A percentile compares a stretch with the other conserved stretches of the same genome.
phyloP scores from a whole-genome alignment of 2,888 invertebrate genomes.

The Drosophila pseudotakahashii region DNA sequence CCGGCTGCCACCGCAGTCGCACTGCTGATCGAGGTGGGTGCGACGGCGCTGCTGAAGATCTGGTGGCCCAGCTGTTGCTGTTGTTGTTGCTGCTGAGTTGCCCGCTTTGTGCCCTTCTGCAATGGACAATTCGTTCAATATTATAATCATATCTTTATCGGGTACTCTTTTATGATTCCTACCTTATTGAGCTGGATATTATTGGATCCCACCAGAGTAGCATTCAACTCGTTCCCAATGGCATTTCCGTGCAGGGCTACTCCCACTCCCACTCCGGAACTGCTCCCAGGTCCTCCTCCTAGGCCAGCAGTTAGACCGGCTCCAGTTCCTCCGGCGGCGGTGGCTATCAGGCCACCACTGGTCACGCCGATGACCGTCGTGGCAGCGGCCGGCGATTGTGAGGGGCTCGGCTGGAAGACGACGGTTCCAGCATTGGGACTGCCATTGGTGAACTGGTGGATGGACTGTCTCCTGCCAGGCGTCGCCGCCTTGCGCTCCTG shows the following conservation, averaged over 20 bases:
- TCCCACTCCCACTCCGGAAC: conserved; percentile 41
- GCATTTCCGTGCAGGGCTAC: conserved; percentile 56
- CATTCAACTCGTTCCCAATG: conserved; percentile 84
- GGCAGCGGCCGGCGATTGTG: conserved; percentile 84
- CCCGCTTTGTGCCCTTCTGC: conserved; percentile 81
- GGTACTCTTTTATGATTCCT: conserved; percentile 3
- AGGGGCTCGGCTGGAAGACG: conserved; percentile 84
- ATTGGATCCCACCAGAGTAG: conserved; percentile 85
- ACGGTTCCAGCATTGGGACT: conserved; percentile 85
- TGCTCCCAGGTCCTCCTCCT: conserved; percentile 39
- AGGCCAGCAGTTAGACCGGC: conserved; percentile 30
- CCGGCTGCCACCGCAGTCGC: conserved; percentile 67
- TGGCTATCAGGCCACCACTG: conserved; percentile 78
- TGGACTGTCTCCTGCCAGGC: conserved; percentile 84
- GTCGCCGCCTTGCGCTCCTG: conserved; percentile 85
- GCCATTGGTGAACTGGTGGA: conserved; percentile 84
- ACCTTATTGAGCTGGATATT: conserved; percentile 85
- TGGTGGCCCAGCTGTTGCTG: conserved; percentile 73
- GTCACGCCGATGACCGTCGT: conserved; percentile 84
- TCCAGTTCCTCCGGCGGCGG: conserved; percentile 50
- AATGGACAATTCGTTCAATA: conserved; percentile 2
- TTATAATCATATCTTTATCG: neutral
- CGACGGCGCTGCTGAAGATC: conserved; percentile 78
- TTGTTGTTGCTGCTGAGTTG: conserved; percentile 66
- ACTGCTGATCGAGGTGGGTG: conserved; percentile 72